Base-by-base conservation (phyloP, 2,113 vertebrate genomes). In the Chlorodrepanis virens region DNA sequence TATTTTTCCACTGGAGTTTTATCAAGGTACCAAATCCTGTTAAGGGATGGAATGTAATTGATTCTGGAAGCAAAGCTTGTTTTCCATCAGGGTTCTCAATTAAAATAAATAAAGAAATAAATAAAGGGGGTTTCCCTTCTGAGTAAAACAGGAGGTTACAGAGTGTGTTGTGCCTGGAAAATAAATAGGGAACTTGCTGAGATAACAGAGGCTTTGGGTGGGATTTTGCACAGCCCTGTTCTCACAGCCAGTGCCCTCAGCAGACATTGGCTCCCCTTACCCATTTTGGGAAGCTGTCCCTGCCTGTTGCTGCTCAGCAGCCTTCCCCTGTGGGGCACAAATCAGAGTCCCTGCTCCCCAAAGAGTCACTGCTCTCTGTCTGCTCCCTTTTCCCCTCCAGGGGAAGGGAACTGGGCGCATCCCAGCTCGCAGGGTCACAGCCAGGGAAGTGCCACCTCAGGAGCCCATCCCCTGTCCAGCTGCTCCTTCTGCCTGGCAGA, bases 1-100 rank as follows among this genome's bases (percentile, higher is more conserved):
- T 88, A 93, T 96, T 96, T 96, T 84, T 81, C 83, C 83, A 56
- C 76, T 84, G 86, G 83, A 96, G 90, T 90, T 96, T 95, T 88
- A 96, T 96, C 93, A 84, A 92, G 92, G 95, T 92, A 90, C 76
- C 88, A 87, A 92, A 96, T 95, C 90, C 92, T 28, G 92, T 94
- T 95, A 93, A 88, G 92, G 63, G 90, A 68, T 9, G 57, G 88
- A 40, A 87, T 78, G 86, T 78, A 92, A 95, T 94, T 92, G 92
- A 59, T 93, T 64, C 80, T 68, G 90, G 80, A 94, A 84, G 84
- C 69, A 56, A 87, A 79, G 76, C 77, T 87, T 89, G 80, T 75
- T 92, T 94, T 87, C 88, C 89, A 86, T 71, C 65, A 40, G 56
- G 75, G 23, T 35, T 90, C 72, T 90, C 31, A 61, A 47, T 83